Conservation (phyloP, 2,113 vertebrate genomes). For the Petromus typicus region DNA sequence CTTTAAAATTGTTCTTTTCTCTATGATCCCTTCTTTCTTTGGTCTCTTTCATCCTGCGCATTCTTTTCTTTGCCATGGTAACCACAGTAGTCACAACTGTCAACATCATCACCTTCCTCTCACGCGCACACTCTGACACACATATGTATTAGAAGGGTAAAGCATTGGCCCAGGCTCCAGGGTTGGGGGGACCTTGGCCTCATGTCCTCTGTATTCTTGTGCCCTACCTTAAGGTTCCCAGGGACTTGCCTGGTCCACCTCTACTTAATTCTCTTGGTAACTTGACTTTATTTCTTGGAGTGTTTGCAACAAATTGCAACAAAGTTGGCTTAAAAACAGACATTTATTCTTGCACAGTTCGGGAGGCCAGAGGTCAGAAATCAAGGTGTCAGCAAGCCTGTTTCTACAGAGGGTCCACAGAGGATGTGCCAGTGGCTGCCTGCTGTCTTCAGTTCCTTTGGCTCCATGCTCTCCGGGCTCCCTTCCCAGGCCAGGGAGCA, state of each 20-base stretch:
- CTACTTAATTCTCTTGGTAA: background rate
- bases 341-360: background rate
- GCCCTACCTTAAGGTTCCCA: background rate
- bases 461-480: background rate
- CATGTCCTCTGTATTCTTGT: background rate
- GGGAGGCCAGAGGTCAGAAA: background rate
- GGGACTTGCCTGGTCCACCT: background rate
- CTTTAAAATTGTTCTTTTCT: constrained; percentile 23
- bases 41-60: background rate
- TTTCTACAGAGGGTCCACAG: background rate
- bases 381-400: background rate
- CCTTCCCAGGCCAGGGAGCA: background rate
- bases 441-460: background rate
- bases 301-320: background rate
- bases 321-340: background rate
- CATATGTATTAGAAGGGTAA: background rate
- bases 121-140: background rate
- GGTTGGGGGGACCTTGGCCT: background rate
- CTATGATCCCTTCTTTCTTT: background rate
- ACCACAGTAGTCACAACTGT: background rate
- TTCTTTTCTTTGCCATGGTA: background rate
- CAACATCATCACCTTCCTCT: background rate
- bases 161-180: background rate
- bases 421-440: no score
- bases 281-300: background rate